Conservation (phyloP, 1,140 invertebrate species). For the Saccostrea cuccullata region DNA sequence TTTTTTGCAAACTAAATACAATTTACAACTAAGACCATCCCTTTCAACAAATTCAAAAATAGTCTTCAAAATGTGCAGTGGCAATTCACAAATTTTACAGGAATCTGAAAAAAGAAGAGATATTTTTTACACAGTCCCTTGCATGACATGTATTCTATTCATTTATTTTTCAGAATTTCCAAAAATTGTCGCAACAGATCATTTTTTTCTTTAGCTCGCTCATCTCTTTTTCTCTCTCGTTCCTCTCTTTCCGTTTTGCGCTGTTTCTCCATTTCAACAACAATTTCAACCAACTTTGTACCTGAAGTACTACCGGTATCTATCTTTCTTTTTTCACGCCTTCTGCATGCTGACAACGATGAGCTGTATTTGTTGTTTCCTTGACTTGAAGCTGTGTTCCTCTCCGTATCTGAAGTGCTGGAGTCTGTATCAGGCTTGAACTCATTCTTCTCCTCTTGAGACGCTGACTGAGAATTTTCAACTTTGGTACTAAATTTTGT, state of each 20-base stretch:
- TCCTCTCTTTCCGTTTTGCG: neutral
- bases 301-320: neutral
- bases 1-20: too few relatives aligned
- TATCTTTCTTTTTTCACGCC: neutral
- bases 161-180: slow-evolving; percentile 21
- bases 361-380: neutral
- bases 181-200: neutral
- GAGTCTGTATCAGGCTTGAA: neutral
- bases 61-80: neutral
- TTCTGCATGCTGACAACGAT: neutral
- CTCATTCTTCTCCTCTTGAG: neutral
- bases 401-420: neutral
- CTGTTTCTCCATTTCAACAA: neutral
- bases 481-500: neutral
- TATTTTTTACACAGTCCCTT: neutral
- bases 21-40: too few relatives aligned
- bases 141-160: neutral
- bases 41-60: too few relatives aligned
- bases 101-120: neutral
- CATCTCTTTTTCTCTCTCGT: neutral
- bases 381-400: neutral
- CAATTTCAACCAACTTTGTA: neutral
- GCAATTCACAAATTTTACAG: slow-evolving; percentile 2
- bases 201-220: neutral
- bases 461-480: neutral